Evolutionary conservation across 2,888 invertebrate genomes (phyloP).

Genomic region (Leucoma salicis): DNA sequence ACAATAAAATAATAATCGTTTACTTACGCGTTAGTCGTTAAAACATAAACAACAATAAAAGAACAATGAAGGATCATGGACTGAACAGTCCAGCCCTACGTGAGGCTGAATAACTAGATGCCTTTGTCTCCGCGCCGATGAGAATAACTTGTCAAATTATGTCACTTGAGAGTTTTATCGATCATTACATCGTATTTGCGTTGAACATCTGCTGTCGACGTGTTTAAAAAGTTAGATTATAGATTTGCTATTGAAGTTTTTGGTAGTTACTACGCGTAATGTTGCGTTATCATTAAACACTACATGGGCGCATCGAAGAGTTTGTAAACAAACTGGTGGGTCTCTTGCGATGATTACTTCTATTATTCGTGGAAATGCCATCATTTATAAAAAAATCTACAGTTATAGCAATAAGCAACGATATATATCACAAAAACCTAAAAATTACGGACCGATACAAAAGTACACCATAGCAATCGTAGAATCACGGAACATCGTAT

Average conservation of each 20-base stretch:
- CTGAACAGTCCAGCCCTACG: constrained; percentile 39
- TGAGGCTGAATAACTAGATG: constrained; percentile 51
- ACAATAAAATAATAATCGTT: constrained; percentile 48
- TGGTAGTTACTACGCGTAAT: too few species aligned
- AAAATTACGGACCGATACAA: constrained; percentile 9
- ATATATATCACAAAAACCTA: background rate
- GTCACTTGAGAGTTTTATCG: constrained; percentile 39
- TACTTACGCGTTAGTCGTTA: constrained; percentile 43
- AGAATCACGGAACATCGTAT: constrained; percentile 12
- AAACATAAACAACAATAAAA: constrained; percentile 40
- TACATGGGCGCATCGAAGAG: too few species aligned
- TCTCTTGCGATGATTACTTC: too few species aligned
- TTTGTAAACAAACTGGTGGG: too few species aligned
- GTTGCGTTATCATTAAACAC: too few species aligned
- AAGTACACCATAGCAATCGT: constrained; percentile 18
- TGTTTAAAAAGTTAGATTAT: background rate
- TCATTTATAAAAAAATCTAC: too few species aligned
- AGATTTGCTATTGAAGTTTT: background rate
- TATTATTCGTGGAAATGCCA: too few species aligned
- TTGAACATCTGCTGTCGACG: constrained; percentile 1
- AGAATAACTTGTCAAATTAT: constrained; percentile 49
- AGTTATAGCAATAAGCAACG: too few species aligned
- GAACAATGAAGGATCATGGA: constrained; percentile 39
- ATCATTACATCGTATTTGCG: constrained; percentile 23
- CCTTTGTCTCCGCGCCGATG: constrained; percentile 48